Conservation (phyloP, 2,888 invertebrate genomes). For the Leptarthrus brevirostris region DNA sequence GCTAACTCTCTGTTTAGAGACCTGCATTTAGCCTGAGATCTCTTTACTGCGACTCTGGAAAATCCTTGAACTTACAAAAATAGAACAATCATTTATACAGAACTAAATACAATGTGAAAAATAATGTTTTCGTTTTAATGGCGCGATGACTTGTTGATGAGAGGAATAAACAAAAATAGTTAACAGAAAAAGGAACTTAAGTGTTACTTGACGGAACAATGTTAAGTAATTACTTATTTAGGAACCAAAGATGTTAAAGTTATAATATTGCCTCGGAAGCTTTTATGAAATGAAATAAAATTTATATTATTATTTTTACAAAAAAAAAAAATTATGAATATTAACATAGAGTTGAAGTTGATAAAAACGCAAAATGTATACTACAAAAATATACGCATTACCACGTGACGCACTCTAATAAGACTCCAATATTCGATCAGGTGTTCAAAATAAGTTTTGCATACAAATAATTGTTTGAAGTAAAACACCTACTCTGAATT, state of each 20-base stretch:
- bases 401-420: too few species aligned
- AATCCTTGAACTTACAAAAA: conserved; percentile 33
- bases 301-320: too few species aligned
- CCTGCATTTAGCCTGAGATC: not conserved
- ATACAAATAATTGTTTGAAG: too few species aligned
- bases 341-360: too few species aligned
- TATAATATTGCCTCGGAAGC: not conserved
- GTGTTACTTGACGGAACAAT: conserved; percentile 16
- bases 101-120: conserved; percentile 15
- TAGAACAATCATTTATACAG: conserved; percentile 13
- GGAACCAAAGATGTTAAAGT: conserved; percentile 33
- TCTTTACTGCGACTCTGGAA: conserved; percentile 11
- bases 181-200: conserved; percentile 45
- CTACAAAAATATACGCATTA: too few species aligned
- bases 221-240: conserved; percentile 16
- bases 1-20: not conserved
- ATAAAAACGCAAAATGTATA: too few species aligned
- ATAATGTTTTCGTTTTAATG: conserved; percentile 18
- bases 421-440: too few species aligned
- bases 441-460: too few species aligned
- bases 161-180: conserved; percentile 40
- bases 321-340: too few species aligned
- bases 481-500: too few species aligned
- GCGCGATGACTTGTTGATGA: conserved; percentile 32
- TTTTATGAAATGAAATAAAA: not conserved